Base-by-base conservation (phyloP, 2,113 vertebrate genomes). In the Cromileptes altivelis region DNA sequence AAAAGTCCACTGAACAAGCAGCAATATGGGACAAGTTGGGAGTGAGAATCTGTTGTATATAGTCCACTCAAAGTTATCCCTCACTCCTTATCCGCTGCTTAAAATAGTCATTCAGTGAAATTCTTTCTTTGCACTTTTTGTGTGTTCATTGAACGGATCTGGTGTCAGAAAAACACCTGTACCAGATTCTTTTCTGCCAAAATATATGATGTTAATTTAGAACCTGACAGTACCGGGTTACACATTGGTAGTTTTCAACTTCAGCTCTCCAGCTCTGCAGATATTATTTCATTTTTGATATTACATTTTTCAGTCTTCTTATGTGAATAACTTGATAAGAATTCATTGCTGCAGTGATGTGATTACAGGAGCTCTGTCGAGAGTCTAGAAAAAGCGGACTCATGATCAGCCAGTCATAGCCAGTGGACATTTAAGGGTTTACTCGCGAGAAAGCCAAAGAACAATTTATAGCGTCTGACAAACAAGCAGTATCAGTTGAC, bases 201-300 rank as follows among this genome's bases (percentile, higher is more conserved):
- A 3, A 23, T 50, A 9, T 63, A 14, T 27, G 0, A 15, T 57
- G 11, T 57, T 68, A 52, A 1, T 77, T 49, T 19, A 11, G 53
- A 81, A 55, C 17, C 47, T 27, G 21, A 40, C 27, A 52, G 25
- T 45, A 52, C 19, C 23, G 21, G 4, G 37, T 50, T 72, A 21
- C 58, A 72, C 45, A 19, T 11, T 62, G 56, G 37, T 76, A 37
- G 11, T 73, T 80, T 86, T 47, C 56, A 37, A 11, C 47, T 53
- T 53, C 13, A 21, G 49, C 11, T 49, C 14, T 17, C 8, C 57
- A 23, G 4, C 7, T 17, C 58, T 17, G 68, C 10, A 42, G 64
- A 50, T 42, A 71, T 25, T 11, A 40, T 55, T 70, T 70, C 15
- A 27, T 15, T 52, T 12, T 61, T 40, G 25, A 70, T 52, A 33